Conservation (phyloP, 2,888 invertebrate genomes). For the Elysia crispata region DNA sequence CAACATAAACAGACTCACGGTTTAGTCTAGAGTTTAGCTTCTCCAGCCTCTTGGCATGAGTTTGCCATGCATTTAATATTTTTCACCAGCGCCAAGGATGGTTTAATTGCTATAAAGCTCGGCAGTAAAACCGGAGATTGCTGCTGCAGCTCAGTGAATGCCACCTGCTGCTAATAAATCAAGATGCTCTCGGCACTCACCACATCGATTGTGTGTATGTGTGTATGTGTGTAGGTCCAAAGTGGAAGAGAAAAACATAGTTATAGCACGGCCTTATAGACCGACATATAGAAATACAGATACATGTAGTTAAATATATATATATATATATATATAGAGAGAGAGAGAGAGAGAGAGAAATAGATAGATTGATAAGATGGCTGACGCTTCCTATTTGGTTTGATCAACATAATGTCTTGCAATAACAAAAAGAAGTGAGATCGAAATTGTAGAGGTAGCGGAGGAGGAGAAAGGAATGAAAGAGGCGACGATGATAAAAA, state of each 20-base stretch:
- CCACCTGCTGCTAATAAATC: too few species aligned
- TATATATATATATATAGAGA: conserved; percentile 22
- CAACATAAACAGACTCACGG: background rate
- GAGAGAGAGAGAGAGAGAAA: conserved; percentile 1
- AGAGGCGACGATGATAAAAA: background rate
- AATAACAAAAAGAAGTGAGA: background rate
- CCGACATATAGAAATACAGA: conserved; percentile 1
- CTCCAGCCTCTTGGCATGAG: background rate
- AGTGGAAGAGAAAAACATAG: background rate
- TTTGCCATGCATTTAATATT: too few species aligned
- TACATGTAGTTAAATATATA: conserved; percentile 14
- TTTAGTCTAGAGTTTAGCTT: background rate
- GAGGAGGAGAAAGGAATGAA: background rate
- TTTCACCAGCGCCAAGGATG: too few species aligned
- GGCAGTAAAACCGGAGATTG: too few species aligned
- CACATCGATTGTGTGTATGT: too few species aligned
- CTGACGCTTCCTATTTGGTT: background rate
- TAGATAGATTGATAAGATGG: background rate
- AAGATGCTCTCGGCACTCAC: too few species aligned
- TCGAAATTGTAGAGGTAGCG: background rate
- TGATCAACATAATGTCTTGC: background rate
- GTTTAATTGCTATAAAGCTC: too few species aligned
- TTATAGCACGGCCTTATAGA: background rate
- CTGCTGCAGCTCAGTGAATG: too few species aligned
- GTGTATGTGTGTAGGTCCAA: too few species aligned